Base-by-base conservation (phyloP, 2,797 vertebrate species). In the Linurgus olivaceus region DNA sequence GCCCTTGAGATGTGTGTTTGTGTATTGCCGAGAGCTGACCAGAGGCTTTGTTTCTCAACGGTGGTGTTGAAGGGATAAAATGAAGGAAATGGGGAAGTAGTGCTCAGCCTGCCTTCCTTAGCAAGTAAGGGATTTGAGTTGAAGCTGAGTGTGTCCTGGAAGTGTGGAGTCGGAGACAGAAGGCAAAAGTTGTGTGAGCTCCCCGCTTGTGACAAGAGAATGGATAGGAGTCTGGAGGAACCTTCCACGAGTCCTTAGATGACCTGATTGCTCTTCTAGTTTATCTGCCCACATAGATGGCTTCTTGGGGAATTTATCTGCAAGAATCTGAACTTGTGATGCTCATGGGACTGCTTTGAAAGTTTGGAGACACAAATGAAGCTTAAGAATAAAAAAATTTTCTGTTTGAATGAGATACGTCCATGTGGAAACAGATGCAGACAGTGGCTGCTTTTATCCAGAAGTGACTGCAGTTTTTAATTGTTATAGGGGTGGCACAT, bases 131-230 rank as follows among this genome's bases (percentile, higher is more conserved):
- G 20, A 10, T 55, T 66, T 4, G 13, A 13, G 42, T 16, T 74
- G 7, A 21, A 54, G 35, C 31, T 31, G 0, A 11, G 5, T 1
- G 0, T 48, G 7, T 24, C 13, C 29, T 9, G 1, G 5, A 67
- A 44, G 47, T 37, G 38, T 7, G 47, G 77, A 70, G n/a, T 18
- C 8, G 50, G n/a, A 72, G 21, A 19, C 50, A 61, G 68, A 57
- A 67, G 37, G 61, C 20, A 3, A 1, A 7, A 33, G 21, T 7
- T 31, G 15, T 17, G 14, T 55, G 74, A 76, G 38, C 44, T 75
- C 28, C 55, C 44, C 0, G 0, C 42, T 71, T 57, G 24, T n/a
- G 52, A 40, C 4, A 9, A 11, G 42, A 48, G 52, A 25, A 13
- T 4, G 45, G 59, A 23, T 31, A 54, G 35, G 42, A 79, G 55